These are phyloP conservation scores for Alectoris magna DNA, from an alignment of 2,797 vertebrate genomes.

Conservation along the genomic window DNA sequence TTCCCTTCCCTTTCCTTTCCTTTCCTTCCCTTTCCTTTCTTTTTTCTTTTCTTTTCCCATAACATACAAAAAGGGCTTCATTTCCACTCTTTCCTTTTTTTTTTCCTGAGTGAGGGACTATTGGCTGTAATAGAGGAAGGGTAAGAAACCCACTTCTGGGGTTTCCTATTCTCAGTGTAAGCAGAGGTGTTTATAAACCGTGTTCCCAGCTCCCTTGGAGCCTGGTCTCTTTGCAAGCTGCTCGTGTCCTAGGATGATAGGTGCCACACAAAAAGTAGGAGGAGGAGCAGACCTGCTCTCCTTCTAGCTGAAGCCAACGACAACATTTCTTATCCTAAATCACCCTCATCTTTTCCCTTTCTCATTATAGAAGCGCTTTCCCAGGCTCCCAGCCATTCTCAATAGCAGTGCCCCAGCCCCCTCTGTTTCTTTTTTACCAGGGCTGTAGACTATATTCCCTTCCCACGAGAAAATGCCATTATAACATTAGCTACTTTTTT, in stretches of 20 bases:
- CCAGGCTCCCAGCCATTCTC: conserved; percentile 62
- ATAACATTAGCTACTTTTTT: conserved; percentile 39
- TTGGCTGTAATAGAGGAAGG: not conserved
- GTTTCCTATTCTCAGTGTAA: not conserved
- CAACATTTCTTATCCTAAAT: conserved; percentile 73
- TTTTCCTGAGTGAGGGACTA: not conserved
- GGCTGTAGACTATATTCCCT: conserved; percentile 53
- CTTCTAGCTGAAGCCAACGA: conserved; percentile 51
- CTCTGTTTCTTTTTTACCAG: conserved; percentile 62
- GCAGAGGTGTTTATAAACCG: not conserved
- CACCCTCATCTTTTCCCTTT: conserved; percentile 63
- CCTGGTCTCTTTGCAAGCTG: not conserved
- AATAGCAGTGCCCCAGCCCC: conserved; percentile 53
- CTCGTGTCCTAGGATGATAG: not conserved
- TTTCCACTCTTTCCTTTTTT: not conserved
- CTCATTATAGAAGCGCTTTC: conserved; percentile 54
- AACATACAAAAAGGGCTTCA: not conserved
- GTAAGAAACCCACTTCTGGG: not conserved
- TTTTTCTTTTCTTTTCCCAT: not conserved
- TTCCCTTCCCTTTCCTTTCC: too few species aligned
- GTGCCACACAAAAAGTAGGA: conserved; percentile 18
- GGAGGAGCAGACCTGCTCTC: conserved; percentile 47
- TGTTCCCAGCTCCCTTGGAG: not conserved
- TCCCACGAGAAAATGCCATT: conserved; percentile 69
- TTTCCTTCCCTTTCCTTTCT: not conserved